Base-by-base conservation (phyloP, 2,113 vertebrate genomes). In the Eira barbara region DNA sequence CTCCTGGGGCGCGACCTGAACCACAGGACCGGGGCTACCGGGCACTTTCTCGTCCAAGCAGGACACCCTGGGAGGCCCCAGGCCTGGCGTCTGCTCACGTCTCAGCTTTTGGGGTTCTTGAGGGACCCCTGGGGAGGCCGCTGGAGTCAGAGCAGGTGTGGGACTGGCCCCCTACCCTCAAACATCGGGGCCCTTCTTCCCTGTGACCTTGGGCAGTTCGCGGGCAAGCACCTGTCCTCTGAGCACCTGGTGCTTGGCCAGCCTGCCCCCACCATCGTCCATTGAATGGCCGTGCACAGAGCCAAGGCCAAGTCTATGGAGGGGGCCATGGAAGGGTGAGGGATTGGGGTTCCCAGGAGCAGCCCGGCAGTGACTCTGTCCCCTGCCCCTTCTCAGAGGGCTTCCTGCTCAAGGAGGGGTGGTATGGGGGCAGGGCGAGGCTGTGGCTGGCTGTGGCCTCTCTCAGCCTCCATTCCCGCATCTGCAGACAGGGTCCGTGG, bases 361-460 rank as follows among this genome's bases (percentile, higher is more conserved):
- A 18, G 80, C 23, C 27, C 2, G 1, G 76, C 39, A 2, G 52
- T 21, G 39, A 45, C 49, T 20, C 39, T 9, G 1, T 12, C 39
- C 17, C 39, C 61, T 7, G 42, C 25, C 34, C 74, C 74, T 31
- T 14, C 39, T 27, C 3, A 0, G 15, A 59, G 74, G 39, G 0
- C 49, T 52, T 39, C 42, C 6, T 0, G 0, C 42, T 14, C 52
- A 42, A 55, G 0, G 1, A 34, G 4, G 20, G 49, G 27, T 3
- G 0, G 2, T 3, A 3, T 4, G 0, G 25, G 67, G 27, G 4
- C 0, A 7, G 29, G n/a, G 17, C 4, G 23, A 29, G 39, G 31
- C 84, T 27, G 18, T 47, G 42, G 14, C 15, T 2, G 27, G 21
- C 36, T 7, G 1, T 4, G 4, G 34, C 34, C 1, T 67, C 31